Evolutionary conservation across 2,888 invertebrate species (phyloP), one percentile per base, ranked within the genome.

Genomic region (Temnothorax unifasciatus): DNA sequence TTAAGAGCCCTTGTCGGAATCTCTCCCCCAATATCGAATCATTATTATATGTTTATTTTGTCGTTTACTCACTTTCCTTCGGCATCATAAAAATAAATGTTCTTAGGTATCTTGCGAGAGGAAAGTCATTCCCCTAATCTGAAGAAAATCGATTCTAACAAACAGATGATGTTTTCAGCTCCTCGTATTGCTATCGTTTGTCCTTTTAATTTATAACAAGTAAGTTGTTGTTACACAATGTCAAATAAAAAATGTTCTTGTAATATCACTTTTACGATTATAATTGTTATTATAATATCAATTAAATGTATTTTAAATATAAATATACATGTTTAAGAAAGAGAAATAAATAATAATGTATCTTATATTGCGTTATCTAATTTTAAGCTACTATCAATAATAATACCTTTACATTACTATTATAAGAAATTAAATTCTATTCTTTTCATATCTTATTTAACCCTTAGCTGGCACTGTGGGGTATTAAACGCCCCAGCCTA

Each of bases 11-110:
- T 44, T 29, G 11, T 77, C 47, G 68, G 29, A n/a, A 25, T 34
- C 8, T 29, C n/a, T 71, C 38, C 79, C 18, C 59, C 59, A 71
- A 59, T 69, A 59, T 79, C 59, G 71, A 79, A 59, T 59, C 69
- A 71, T 79, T 69, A 79, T 79, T 79, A 71, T 79, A 79, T 59
- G 79, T 79, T 79, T 79, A 79, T 71, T 59, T 71, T n/a, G 57
- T 34, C 57, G 57, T 79, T 69, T 71, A 47, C 29, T 71, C 59
- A 59, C 79, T 75, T 34, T 57, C 66, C 54, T 59, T 25, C 34
- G 59, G 41, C 5, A 29, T 18, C 61, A 54, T 71, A 52, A 84
- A 84, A 59, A 54, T 73, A 73, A 85, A 84, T 79, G 61, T 57
- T 61, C 68, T 79, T 66, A 83, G 59, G 18, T 69, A 69, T 64